These are phyloP conservation scores for Lethenteron reissneri DNA, from an alignment of 2,113 vertebrate genomes.

Conservation along the genomic window DNA sequence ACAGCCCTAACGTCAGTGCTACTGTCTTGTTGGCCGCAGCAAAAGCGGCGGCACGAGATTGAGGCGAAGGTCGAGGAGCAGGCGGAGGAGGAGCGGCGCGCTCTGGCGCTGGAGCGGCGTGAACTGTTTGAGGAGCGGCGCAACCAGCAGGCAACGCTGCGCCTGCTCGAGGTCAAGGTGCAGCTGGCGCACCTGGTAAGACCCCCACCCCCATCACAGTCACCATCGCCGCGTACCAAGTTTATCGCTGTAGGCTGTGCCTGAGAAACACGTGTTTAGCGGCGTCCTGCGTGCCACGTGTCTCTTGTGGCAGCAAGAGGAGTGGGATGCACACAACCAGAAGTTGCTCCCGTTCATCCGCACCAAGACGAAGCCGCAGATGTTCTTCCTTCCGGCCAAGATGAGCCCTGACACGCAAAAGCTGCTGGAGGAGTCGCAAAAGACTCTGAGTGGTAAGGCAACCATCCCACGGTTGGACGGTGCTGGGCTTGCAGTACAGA, in stretches of 20 bases:
- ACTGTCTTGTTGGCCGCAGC: not conserved
- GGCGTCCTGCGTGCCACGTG: not conserved
- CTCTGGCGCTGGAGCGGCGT: slow-evolving; percentile 2
- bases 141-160: not conserved
- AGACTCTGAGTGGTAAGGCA: slow-evolving; percentile 3
- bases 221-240: not conserved
- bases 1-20: too few species aligned
- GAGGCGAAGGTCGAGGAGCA: slow-evolving; percentile 5
- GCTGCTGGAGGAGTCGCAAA: slow-evolving; percentile 4
- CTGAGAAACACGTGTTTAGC: not conserved
- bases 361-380: not conserved
- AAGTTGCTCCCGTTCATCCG: slow-evolving; percentile 1
- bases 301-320: slow-evolving; percentile 1
- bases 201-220: not conserved
- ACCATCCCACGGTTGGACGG: not conserved
- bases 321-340: slow-evolving; percentile 1
- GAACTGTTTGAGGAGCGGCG: slow-evolving; percentile 5
- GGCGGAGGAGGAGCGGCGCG: slow-evolving; percentile 4
- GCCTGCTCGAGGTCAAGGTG: slow-evolving; percentile 5
- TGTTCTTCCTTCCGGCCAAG: slow-evolving; percentile 4
- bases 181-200: slow-evolving; percentile 4
- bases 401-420: slow-evolving; percentile 2
- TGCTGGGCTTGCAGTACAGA: not conserved
- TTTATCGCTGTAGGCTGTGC: not conserved
- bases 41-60: slow-evolving; percentile 1